Percentiles rank a stretch among this genome's conserved stretches.
phyloP scores from a whole-genome alignment of 2,113 vertebrate species.

The Haemorhous mexicanus region DNA sequence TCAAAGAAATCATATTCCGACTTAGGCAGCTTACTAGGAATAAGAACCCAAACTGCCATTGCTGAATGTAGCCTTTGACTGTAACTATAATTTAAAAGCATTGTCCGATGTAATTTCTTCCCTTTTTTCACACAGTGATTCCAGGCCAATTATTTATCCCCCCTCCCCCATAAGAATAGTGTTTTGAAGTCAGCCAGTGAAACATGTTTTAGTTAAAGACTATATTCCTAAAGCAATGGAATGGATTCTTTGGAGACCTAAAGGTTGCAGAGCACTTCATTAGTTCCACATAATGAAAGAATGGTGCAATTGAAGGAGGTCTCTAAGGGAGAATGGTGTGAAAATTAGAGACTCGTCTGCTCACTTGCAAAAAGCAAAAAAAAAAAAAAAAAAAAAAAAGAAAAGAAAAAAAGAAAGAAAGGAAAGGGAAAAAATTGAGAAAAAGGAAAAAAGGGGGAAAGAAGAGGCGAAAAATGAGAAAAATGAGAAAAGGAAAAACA shows the following conservation, averaged over 20 bases:
- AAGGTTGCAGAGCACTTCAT: slow-evolving; percentile 74
- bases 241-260: slow-evolving; percentile 70
- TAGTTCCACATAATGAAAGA: slow-evolving; percentile 80
- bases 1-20: neutral
- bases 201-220: slow-evolving; percentile 78
- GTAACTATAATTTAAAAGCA: slow-evolving; percentile 33
- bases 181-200: slow-evolving; percentile 81
- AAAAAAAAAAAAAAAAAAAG: neutral
- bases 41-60: neutral
- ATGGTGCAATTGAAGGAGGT: slow-evolving; percentile 73
- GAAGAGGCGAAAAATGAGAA: neutral
- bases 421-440: neutral
- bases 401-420: neutral
- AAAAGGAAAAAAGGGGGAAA: neutral
- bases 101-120: slow-evolving; percentile 37
- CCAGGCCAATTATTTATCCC: slow-evolving; percentile 58
- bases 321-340: slow-evolving; percentile 69
- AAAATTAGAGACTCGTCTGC: slow-evolving; percentile 74
- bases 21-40: neutral
- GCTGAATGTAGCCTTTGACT: slow-evolving; percentile 31
- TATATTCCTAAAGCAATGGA: slow-evolving; percentile 64
- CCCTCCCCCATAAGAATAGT: slow-evolving; percentile 35
- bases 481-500: slow-evolving; percentile 2
- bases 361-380: slow-evolving; percentile 53
- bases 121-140: slow-evolving; percentile 20